Evolutionary conservation across 2,888 invertebrate genomes (phyloP).

Genomic region (Lasioglossum vierecki): DNA sequence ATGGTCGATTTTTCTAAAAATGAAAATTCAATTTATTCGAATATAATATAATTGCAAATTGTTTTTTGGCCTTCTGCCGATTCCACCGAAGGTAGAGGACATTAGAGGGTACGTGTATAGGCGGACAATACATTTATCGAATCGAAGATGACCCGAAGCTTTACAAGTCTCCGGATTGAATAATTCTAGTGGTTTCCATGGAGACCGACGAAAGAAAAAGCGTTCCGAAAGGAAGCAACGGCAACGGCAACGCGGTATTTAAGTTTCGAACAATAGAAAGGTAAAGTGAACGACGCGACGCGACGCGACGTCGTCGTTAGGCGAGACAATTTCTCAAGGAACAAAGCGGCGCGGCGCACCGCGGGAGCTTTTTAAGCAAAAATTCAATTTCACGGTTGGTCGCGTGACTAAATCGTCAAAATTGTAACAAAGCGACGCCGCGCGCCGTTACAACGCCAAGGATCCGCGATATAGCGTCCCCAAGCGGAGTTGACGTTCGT

Average conservation of each 20-base stretch:
- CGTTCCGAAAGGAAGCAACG: background rate
- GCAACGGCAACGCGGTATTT: background rate
- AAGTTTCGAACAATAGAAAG: constrained; percentile 1
- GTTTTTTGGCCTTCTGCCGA: no score
- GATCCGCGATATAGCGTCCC: constrained; percentile 22
- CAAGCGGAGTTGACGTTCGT: constrained; percentile 38
- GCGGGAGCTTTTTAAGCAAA: constrained; percentile 32
- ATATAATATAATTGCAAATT: background rate
- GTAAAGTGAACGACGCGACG: background rate
- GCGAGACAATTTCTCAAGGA: constrained; percentile 16
- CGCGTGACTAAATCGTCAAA: constrained; percentile 51
- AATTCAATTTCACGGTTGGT: constrained; percentile 35
- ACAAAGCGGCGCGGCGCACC: background rate
- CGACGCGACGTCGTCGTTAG: background rate
- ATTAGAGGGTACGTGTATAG: no score
- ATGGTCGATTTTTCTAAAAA: background rate
- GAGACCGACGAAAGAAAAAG: background rate
- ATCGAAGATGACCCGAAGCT: background rate
- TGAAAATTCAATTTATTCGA: background rate
- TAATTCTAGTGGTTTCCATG: background rate
- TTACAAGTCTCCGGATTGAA: background rate
- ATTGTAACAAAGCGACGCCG: constrained; percentile 44
- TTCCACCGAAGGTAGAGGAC: no score
- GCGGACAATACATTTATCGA: no score
- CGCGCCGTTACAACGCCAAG: constrained; percentile 24